Evolutionary conservation across 2,888 invertebrate species (phyloP), one percentile per base, ranked within the genome.

Genomic region (Corythucha ciliata): DNA sequence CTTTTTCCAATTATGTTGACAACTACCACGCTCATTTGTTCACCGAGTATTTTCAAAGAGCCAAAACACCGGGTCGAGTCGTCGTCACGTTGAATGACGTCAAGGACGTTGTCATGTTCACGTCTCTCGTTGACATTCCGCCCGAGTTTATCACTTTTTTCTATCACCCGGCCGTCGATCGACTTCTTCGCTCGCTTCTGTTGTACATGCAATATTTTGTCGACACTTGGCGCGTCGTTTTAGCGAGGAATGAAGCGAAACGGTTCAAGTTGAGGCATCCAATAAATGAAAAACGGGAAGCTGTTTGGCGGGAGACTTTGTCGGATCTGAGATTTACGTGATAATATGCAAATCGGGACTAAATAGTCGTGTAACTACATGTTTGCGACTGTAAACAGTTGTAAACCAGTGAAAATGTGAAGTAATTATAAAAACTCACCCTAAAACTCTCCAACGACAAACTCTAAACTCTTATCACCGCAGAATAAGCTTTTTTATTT

Each of bases 141-240:
- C 24, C 39, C 20, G 41, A 40, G 14, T 53, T 53, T 32, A 34
- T 53, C 16, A 48, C 24, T 22, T 47, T 47, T 7, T 53, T 53
- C 16, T 29, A 46, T 14, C 41, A 41, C 4, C 33, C 18, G 10
- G 41, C 46, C n/a, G 53, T 53, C 10, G 48, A 53, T 18, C 27
- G 41, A 4, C 26, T 53, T 21, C 42, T 53, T 10, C 12, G 48
- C 12, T 39, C 53, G 24, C 32, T 53, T 3, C 16, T 53, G n/a
- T 14, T 53, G 10, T 53, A 53, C 36, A 53, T 53, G 48, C 53
- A 53, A 29, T 48, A 48, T 24, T 48, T 53, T 25, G 20, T 48
- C 16, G 47, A 45, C 4, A 24, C 45, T 2, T 49, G 40, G 16
- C 49, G 48, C 24, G 36, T 25, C 10, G 41, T 53, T 24, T 24